Conservation (phyloP, 2,113 vertebrate species). For the Gasterosteus nipponicus region DNA sequence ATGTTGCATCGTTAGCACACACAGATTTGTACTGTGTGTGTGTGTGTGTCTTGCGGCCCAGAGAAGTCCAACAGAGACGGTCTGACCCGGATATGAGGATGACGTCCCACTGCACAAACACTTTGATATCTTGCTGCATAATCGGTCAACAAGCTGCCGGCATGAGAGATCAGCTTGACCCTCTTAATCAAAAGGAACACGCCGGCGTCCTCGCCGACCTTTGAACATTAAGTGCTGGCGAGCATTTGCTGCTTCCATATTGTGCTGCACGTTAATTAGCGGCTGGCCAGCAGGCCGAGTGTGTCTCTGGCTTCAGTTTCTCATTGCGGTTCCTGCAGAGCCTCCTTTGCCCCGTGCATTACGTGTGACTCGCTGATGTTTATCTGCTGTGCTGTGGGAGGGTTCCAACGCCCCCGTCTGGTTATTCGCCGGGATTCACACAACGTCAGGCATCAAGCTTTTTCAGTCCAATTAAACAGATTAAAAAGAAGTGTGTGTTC, state of each 20-base stretch:
- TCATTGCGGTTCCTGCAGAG: background rate
- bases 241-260: slow-evolving; percentile 1
- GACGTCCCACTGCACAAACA: background rate
- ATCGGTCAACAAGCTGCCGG: background rate
- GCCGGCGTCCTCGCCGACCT: background rate
- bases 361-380: slow-evolving; percentile 4
- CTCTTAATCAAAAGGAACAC: background rate
- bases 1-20: background rate
- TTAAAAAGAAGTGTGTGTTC: too few relatives aligned
- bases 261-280: slow-evolving; percentile 4
- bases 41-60: background rate
- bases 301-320: slow-evolving; percentile 1
- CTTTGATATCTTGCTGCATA: background rate
- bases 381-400: background rate
- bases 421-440: background rate
- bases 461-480: background rate
- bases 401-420: background rate
- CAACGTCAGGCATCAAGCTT: background rate
- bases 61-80: background rate
- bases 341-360: background rate
- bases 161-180: background rate
- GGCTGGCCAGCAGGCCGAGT: background rate
- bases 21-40: background rate
- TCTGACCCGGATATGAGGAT: background rate
- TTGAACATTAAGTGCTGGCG: background rate